A percentile compares a stretch with the other conserved stretches of the same genome.
phyloP scores from a whole-genome alignment of 2,797 vertebrate genomes.

The Notoglanidium macrostoma region DNA sequence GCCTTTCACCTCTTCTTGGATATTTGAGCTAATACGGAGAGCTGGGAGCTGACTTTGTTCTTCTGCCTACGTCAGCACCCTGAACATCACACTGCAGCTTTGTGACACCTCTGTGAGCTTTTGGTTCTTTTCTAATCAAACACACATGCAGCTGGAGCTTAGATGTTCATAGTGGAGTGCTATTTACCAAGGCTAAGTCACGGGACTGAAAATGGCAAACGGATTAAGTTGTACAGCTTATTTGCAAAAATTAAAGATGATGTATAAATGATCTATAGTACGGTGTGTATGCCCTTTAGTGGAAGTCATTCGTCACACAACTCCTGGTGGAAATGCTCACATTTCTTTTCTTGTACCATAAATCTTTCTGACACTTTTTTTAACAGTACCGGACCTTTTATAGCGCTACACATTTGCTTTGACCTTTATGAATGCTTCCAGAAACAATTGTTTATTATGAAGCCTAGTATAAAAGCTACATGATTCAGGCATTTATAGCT shows the following conservation, averaged over 20 bases:
- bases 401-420: constrained; percentile 16
- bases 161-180: not conserved
- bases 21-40: not conserved
- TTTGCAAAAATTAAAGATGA: constrained; percentile 9
- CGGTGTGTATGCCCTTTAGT: not conserved
- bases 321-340: not conserved
- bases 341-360: constrained; percentile 9
- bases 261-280: constrained; percentile 21
- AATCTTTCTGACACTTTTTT: constrained; percentile 6
- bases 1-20: not conserved
- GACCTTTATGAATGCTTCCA: constrained; percentile 22
- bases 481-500: constrained; percentile 17
- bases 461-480: constrained; percentile 7
- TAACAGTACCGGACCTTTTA: constrained; percentile 1
- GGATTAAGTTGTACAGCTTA: not conserved
- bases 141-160: not conserved
- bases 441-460: constrained; percentile 15
- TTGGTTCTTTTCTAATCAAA: not conserved
- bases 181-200: not conserved
- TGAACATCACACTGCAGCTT: not conserved
- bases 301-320: not conserved
- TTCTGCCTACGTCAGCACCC: constrained; percentile 7
- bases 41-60: not conserved
- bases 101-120: not conserved
- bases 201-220: not conserved